phyloP scores from a whole-genome alignment of 2,888 invertebrate genomes.

The Caenorhabditis sp. region DNA sequence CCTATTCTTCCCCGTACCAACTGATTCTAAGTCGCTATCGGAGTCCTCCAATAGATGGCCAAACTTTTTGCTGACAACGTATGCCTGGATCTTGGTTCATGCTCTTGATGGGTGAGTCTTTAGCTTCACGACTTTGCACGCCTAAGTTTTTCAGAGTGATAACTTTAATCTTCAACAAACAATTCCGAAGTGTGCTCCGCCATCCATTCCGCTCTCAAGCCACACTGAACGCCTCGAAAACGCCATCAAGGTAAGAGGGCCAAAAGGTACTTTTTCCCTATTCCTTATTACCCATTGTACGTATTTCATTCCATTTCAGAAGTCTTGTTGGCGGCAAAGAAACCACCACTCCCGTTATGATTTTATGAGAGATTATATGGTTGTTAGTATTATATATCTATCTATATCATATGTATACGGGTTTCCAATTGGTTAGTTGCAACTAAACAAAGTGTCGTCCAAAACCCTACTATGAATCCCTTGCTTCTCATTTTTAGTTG shows the following conservation, averaged over 20 bases:
- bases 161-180: conserved; percentile 70
- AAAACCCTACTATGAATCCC: conserved; percentile 9
- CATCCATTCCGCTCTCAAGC: conserved; percentile 59
- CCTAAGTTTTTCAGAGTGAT: conserved; percentile 11
- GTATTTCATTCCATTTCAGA: conserved; percentile 39
- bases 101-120: conserved; percentile 68
- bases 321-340: conserved; percentile 58
- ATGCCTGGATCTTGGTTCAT: conserved; percentile 71
- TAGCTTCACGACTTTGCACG: no score
- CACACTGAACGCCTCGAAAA: conserved; percentile 57
- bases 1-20: conserved; percentile 55
- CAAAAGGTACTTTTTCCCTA: background rate
- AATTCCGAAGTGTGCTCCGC: conserved; percentile 66
- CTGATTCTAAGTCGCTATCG: conserved; percentile 19
- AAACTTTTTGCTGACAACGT: conserved; percentile 73
- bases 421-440: conserved; percentile 36
- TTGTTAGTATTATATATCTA: conserved; percentile 1
- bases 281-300: background rate
- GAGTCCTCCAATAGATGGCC: conserved; percentile 71
- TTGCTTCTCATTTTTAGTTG: background rate
- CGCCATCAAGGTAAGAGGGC: conserved; percentile 62
- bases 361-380: conserved; percentile 29
- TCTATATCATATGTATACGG: conserved; percentile 9
- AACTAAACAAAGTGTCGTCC: conserved; percentile 25
- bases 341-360: conserved; percentile 43